Conservation (phyloP, 2,888 invertebrate species). For the Ommatoiulus sabulosus region DNA sequence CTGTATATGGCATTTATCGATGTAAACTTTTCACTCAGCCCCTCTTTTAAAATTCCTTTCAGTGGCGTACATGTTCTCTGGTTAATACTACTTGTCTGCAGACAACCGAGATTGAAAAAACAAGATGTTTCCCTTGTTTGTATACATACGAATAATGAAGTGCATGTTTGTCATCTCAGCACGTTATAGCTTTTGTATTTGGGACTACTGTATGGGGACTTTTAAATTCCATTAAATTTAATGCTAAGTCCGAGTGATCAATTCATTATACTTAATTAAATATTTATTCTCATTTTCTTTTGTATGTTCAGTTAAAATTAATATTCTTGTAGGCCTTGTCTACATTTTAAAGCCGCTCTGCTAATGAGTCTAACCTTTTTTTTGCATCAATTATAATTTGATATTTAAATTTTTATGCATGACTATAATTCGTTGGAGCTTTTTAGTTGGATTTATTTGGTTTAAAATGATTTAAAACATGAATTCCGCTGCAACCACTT, state of each 20-base stretch:
- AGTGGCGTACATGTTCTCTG: background rate
- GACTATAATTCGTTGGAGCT: background rate
- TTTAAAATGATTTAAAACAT: background rate
- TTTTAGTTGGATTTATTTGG: background rate
- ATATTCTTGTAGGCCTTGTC: background rate
- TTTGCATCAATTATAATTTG: background rate
- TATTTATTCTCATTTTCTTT: too few relatives aligned
- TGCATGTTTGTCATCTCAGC: too few relatives aligned
- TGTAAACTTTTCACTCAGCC: too few relatives aligned
- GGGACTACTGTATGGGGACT: background rate
- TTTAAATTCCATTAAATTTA: too few relatives aligned
- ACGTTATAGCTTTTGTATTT: constrained; percentile 15
- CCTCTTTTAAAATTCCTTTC: background rate
- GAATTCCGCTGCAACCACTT: background rate
- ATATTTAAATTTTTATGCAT: background rate
- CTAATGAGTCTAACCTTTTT: background rate
- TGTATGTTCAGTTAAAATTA: background rate
- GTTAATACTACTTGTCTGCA: background rate
- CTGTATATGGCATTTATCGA: too few relatives aligned
- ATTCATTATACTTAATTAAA: too few relatives aligned
- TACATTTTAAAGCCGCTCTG: background rate
- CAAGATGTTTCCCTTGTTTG: background rate
- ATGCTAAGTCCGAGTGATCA: too few relatives aligned
- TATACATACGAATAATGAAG: background rate
- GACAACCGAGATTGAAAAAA: background rate